These are phyloP conservation scores for Dolichoris vasculosae DNA, from an alignment of 1,140 invertebrate genomes.

Conservation along the genomic window DNA sequence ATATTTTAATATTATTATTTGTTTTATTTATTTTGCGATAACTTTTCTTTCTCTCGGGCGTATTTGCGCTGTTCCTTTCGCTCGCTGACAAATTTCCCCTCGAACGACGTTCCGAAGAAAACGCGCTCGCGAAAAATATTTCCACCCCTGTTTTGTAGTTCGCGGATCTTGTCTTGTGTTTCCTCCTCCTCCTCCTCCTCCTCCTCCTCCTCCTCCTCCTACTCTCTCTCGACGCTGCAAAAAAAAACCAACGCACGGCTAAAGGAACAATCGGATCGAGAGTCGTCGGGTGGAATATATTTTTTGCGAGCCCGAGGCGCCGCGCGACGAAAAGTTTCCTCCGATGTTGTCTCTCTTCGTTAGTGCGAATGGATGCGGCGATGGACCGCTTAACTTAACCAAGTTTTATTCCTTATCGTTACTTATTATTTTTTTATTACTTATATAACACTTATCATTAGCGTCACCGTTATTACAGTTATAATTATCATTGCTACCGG, in stretches of 20 bases:
- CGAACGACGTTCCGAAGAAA: background rate
- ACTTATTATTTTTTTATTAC: constrained; percentile 15
- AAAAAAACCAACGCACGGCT: background rate
- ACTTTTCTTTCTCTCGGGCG: background rate
- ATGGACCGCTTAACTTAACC: background rate
- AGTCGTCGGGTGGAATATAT: background rate
- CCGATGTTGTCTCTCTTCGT: background rate
- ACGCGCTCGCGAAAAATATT: background rate
- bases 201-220: background rate
- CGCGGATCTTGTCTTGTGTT: too few relatives aligned
- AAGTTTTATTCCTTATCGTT: too few relatives aligned
- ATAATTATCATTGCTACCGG: constrained; percentile 41
- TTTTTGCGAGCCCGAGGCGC: background rate
- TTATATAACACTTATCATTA: constrained; percentile 24
- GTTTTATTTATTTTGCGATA: constrained; percentile 52
- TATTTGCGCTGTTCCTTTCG: background rate
- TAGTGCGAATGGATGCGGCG: constrained; percentile 7
- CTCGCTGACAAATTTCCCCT: background rate
- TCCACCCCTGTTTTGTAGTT: background rate
- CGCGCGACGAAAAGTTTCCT: background rate
- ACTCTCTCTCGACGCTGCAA: too few relatives aligned
- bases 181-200: too few relatives aligned
- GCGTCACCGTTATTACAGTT: constrained; percentile 43
- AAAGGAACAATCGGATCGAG: background rate
- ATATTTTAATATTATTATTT: constrained; percentile 69